These are phyloP conservation scores for Lycophotia porphyrea DNA, from an alignment of 2,888 invertebrate genomes.

Conservation along the genomic window DNA sequence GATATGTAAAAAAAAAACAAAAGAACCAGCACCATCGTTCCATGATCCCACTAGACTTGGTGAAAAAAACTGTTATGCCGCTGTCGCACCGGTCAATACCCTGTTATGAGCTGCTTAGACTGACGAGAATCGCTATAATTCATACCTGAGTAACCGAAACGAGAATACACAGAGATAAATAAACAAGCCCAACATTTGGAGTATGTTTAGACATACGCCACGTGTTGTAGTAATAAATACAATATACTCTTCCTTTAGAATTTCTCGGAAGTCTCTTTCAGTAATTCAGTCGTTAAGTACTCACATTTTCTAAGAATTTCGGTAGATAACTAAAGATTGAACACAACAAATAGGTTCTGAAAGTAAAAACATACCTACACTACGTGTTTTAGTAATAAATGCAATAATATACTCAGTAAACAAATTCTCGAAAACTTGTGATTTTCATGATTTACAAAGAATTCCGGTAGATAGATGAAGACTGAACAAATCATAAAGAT, in stretches of 20 bases:
- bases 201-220: slow-evolving; percentile 15
- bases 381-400: slow-evolving; percentile 6
- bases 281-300: background rate
- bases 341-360: background rate
- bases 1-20: slow-evolving; percentile 3
- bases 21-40: background rate
- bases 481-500: background rate
- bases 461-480: background rate
- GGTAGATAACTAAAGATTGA: background rate
- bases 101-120: slow-evolving; percentile 35
- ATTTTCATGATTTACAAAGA: background rate
- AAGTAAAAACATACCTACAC: slow-evolving; percentile 6
- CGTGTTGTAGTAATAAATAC: slow-evolving; percentile 4
- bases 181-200: too few species aligned
- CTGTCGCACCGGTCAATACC: slow-evolving; percentile 48
- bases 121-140: slow-evolving; percentile 28
- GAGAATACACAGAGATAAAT: slow-evolving; percentile 21
- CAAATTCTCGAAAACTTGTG: background rate
- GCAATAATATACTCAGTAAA: background rate
- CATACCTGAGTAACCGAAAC: slow-evolving; percentile 23
- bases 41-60: background rate
- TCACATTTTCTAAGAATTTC: background rate
- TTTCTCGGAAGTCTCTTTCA: background rate
- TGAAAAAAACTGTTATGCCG: slow-evolving; percentile 18
- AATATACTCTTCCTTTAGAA: background rate